Evolutionary conservation across 35 echinoderm and acorn worm genomes (phyloP).

Genomic region (Lytechinus pictus): DNA sequence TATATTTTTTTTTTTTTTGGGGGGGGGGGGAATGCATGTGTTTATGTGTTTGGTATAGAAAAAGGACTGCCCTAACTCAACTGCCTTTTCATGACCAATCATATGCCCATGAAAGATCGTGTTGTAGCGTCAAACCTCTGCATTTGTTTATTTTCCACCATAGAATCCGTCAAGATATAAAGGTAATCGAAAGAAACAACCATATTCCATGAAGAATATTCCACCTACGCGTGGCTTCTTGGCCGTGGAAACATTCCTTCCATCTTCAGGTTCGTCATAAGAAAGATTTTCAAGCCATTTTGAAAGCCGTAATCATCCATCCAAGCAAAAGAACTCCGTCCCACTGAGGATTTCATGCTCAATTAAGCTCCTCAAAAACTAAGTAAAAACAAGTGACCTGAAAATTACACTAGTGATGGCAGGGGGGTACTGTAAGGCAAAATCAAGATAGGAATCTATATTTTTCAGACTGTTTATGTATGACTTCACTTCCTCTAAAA

Average conservation of each 20-base stretch:
- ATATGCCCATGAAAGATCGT: too few species aligned
- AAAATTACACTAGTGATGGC: background rate
- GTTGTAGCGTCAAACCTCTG: too few species aligned
- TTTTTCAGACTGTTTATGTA: background rate
- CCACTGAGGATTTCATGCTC: background rate
- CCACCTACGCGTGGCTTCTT: background rate
- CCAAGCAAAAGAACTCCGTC: background rate
- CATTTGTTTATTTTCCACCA: too few species aligned
- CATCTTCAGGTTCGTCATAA: background rate
- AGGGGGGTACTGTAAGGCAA: background rate
- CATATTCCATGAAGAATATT: background rate
- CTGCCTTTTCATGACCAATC: too few species aligned
- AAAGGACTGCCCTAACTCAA: too few species aligned
- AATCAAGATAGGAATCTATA: background rate
- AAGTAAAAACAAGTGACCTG: conserved; percentile 3
- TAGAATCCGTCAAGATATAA: too few species aligned
- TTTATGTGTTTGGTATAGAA: too few species aligned
- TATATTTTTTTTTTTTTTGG: too few species aligned
- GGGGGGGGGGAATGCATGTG: too few species aligned
- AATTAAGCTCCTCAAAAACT: background rate
- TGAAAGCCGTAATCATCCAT: background rate
- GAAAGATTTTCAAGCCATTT: background rate
- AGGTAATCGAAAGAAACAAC: background rate
- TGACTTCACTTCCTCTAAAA: background rate
- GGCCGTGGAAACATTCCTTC: background rate